phyloP scores from a whole-genome alignment of 2,797 vertebrate genomes.

The Anomalospiza imberbis region DNA sequence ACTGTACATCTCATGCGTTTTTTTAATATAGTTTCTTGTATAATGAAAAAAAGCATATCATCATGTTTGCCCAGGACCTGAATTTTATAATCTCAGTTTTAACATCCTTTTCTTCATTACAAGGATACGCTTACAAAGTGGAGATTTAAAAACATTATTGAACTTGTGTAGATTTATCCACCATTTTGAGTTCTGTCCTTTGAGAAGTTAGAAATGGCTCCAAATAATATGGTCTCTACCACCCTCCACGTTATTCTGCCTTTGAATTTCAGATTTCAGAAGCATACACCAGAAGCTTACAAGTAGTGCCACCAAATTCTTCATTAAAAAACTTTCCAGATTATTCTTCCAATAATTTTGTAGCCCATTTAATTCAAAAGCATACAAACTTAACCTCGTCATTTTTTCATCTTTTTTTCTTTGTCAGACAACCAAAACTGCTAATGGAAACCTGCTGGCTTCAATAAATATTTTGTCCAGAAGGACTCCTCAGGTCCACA shows the following conservation, averaged over 20 bases:
- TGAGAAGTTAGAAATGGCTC: not conserved
- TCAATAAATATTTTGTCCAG: not conserved
- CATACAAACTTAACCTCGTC: not conserved
- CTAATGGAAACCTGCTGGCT: not conserved
- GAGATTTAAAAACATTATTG: not conserved
- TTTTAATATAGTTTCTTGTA: not conserved
- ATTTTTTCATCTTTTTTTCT: not conserved
- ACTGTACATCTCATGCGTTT: not conserved
- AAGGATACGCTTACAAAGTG: not conserved
- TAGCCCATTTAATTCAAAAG: not conserved
- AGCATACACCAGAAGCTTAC: not conserved
- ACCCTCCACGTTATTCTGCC: not conserved
- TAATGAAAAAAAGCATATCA: not conserved
- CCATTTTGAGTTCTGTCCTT: not conserved
- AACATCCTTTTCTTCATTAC: not conserved
- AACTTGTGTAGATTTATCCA: not conserved
- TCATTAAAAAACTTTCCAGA: not conserved
- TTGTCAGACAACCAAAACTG: not conserved
- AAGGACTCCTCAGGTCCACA: not conserved
- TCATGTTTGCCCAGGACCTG: not conserved
- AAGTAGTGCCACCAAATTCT: not conserved
- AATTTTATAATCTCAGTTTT: constrained; percentile 6
- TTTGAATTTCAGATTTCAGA: constrained; percentile 6
- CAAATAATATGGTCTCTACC: not conserved
- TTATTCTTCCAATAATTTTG: not conserved